These are phyloP conservation scores for Larimichthys polyactis DNA, from an alignment of 2,113 vertebrate genomes.

Conservation along the genomic window DNA sequence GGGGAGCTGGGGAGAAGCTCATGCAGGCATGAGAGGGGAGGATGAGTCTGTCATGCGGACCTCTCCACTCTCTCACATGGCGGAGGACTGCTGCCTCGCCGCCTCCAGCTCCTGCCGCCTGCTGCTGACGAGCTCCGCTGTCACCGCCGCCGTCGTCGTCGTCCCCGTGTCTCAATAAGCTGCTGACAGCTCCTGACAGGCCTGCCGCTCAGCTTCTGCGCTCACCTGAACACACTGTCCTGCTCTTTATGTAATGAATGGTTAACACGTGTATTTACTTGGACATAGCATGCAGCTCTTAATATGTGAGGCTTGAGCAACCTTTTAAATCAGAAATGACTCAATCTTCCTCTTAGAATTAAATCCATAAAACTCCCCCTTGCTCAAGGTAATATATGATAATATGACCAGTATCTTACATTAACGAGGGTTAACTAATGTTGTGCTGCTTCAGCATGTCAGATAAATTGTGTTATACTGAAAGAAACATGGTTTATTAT, in stretches of 20 bases:
- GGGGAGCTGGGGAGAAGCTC: not conserved
- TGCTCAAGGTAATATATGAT: not conserved
- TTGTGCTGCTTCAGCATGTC: not conserved
- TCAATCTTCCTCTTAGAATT: not conserved
- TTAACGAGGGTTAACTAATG: not conserved
- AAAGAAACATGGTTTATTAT: not conserved
- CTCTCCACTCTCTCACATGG: conserved; percentile 45
- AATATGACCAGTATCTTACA: not conserved
- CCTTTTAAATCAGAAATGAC: not conserved
- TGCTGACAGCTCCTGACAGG: conserved; percentile 59
- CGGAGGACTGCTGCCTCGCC: conserved; percentile 55
- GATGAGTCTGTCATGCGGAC: conserved; percentile 49
- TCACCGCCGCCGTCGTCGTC: conserved; percentile 45
- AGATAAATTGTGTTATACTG: not conserved
- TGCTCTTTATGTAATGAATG: not conserved
- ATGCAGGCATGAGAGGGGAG: not conserved
- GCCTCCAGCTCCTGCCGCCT: conserved; percentile 46
- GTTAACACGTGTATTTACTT: not conserved
- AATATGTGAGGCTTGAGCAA: not conserved
- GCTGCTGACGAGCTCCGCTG: conserved; percentile 49
- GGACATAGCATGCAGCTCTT: not conserved
- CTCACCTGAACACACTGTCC: conserved; percentile 59
- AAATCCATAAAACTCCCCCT: not conserved
- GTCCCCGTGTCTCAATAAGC: conserved; percentile 21
- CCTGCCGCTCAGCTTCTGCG: conserved; percentile 25